Evolutionary conservation across 1,140 invertebrate genomes (phyloP), one percentile per base, ranked within the genome.

Genomic region (Leucophenga varia): DNA sequence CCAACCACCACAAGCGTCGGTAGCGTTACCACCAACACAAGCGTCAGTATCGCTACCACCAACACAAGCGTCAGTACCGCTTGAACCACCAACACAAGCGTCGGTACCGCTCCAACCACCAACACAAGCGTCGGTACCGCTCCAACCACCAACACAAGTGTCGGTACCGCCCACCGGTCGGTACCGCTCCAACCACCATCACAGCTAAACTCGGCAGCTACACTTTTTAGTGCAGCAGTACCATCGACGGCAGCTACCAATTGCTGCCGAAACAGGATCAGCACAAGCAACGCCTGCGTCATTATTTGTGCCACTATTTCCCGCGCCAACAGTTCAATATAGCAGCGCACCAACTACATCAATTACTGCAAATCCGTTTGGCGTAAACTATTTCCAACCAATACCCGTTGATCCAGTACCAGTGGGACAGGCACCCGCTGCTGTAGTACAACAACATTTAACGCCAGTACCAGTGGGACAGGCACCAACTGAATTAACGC

Each of bases 81-180:
- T 28, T 12, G 45, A 37, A 20, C 36, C 48, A 22, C 20, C 50
- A 30, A 10, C 31, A 38, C 17, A 39, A 21, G 7, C 18, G 40
- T 42, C 30, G 43, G 38, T 43, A n/a, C 52, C 3, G 8, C 41
- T n/a, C 13, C 49, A 37, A 37, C 8, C n/a, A 20, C 22, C 13
- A 21, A 13, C 31, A 9, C 37, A 20, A 35, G 7, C 17, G 14
- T 40, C n/a, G 36, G 60, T 6, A 47, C 31, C 18, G 52, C 37
- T 12, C 44, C 34, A 38, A 52, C 53, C 61, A 8, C 54, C 63
- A 31, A 64, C 64, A 2, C 57, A 35, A 35, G n/a, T 35, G 34
- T 17, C n/a, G 2, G 22, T 58, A 13, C 14, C 56, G 20, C 40
- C 64, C 9, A 7, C 13, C 31, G 22, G 22, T 34, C 31, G 8